Evolutionary conservation across 2,113 vertebrate genomes (phyloP).

Genomic region (Marmota flaviventris): DNA sequence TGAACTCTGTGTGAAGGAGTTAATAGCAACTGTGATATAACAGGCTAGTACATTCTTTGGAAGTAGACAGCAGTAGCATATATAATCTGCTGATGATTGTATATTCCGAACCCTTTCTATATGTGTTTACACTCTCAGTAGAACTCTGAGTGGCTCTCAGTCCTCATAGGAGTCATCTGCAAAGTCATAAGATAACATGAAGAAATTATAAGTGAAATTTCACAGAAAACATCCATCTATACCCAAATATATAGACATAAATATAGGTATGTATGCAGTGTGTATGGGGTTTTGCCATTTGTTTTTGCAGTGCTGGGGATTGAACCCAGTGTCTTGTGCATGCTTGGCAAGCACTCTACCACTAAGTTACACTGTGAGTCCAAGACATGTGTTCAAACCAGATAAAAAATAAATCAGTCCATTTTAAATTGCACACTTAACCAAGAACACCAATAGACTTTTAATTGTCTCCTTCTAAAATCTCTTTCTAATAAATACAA

Average conservation of each 20-base stretch:
- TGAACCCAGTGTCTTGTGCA: background rate
- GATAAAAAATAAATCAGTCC: background rate
- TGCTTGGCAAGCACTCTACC: background rate
- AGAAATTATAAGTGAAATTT: slow-evolving; percentile 39
- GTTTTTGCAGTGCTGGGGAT: background rate
- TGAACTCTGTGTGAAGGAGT: slow-evolving; percentile 40
- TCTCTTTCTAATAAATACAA: slow-evolving; percentile 44
- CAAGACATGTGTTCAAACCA: background rate
- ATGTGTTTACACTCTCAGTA: slow-evolving; percentile 21
- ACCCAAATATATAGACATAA: background rate
- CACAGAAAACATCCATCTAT: background rate
- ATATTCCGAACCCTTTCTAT: background rate
- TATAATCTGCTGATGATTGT: background rate
- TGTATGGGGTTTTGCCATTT: background rate
- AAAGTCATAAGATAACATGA: background rate
- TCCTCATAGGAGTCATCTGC: background rate
- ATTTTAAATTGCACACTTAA: slow-evolving; percentile 24
- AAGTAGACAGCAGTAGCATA: slow-evolving; percentile 1
- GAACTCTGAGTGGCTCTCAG: background rate
- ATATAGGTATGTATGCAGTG: background rate
- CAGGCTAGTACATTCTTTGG: background rate
- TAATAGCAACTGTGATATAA: background rate
- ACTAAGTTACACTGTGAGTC: background rate
- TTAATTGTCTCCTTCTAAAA: slow-evolving; percentile 50
- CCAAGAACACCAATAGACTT: slow-evolving; percentile 24